Base-by-base conservation (phyloP, 2,888 invertebrate genomes). In the Sericinus montela region DNA sequence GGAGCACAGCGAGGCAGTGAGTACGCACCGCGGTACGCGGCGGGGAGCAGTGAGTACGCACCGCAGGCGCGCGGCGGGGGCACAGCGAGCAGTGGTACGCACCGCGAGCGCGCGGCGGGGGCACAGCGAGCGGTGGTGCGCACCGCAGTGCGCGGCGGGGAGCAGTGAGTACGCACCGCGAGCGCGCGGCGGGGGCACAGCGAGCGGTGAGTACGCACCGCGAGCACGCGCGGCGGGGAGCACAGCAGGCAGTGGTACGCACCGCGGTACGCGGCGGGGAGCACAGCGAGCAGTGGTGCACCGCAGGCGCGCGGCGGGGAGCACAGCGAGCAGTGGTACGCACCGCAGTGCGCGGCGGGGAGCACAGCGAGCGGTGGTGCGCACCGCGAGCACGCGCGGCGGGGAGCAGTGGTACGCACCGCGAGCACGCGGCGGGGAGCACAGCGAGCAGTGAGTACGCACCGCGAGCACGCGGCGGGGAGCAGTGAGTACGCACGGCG, bases 261-360 rank as follows among this genome's bases (percentile, higher is more conserved):
- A 82, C 90, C 86, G 0, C 96, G 97, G 35, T 97, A 89, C 0
- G 92, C 93, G 53, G 89, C 89, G 1, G 93, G 91, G 76, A 98
- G 97, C 1, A 98, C 86, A 0, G 91, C 91, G 0, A 93, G 72
- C 2, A n/a, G 92, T 89, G 1, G 94, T 90, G 0, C 76, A 76
- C 16, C 92, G 87, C 39, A 94, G 68, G 34, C 91, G 88, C 45
- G 89, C 78, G 80, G 93, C 98, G 45, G 92, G 91, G 10, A 80
- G 0, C 95, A 84, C 19, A 0, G 28, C 40, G 19, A 41, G 52
- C 41, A 44, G 44, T 1, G 44, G 4, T 23, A 23, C 23, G 45
- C n/a, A 29, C 7, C 3, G 13, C 32, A 10, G 6, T 6, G 3
- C 8, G 2, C 10, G 5, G n/a, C n/a, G n/a, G n/a, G n/a, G n/a